A percentile compares a stretch with the other conserved stretches of the same genome.
Evolutionary conservation across 2,113 vertebrate species (phyloP).

Genomic region (Cryptoleucopteryx plumbea): DNA sequence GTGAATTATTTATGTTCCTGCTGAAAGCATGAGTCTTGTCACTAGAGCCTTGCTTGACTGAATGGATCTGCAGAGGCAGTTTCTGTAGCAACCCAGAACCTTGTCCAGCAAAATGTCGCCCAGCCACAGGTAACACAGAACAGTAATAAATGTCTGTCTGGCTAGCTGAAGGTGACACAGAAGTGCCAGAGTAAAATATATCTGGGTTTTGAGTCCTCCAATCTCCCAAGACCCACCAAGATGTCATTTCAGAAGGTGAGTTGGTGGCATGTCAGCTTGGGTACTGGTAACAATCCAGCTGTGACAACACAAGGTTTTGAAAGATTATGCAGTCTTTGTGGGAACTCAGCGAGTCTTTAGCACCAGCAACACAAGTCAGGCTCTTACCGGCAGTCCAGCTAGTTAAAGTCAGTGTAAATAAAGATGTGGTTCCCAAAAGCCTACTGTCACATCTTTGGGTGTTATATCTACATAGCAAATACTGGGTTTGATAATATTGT

Average conservation of each 20-base stretch:
- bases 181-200: neutral
- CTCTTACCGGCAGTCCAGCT: neutral
- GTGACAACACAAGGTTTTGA: neutral
- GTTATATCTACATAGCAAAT: neutral
- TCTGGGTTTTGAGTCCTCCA: neutral
- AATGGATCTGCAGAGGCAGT: conserved; percentile 26
- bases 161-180: neutral
- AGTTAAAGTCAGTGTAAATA: neutral
- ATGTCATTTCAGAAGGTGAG: neutral
- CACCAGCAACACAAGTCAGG: neutral
- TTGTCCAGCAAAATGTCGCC: neutral
- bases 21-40: conserved; percentile 32
- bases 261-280: neutral
- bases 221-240: neutral
- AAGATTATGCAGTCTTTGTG: neutral
- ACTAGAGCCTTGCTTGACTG: neutral
- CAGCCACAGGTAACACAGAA: neutral
- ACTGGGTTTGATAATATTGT: neutral
- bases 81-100: conserved; percentile 51
- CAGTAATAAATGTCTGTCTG: neutral
- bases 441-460: neutral
- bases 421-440: neutral
- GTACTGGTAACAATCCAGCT: neutral
- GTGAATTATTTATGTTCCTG: conserved; percentile 57
- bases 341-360: neutral